Evolutionary conservation across 2,888 invertebrate genomes (phyloP).

Genomic region (Drymonia ruficornis): DNA sequence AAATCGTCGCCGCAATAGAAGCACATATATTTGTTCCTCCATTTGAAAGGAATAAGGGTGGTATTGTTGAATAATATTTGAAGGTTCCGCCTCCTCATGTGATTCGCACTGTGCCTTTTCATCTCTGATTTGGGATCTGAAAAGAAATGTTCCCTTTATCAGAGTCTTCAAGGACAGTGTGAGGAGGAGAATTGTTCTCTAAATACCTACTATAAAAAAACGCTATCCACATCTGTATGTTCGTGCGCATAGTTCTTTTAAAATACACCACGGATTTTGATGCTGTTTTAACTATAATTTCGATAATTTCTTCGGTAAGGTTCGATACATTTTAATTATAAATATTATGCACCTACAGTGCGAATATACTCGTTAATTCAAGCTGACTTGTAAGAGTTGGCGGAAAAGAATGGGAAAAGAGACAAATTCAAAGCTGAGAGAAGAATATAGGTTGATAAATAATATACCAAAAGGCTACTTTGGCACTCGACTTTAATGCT

Average conservation of each 20-base stretch:
- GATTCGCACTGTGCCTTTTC: slow-evolving; percentile 46
- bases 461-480: too few relatives aligned
- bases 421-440: background rate
- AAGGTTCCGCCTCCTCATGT: slow-evolving; percentile 54
- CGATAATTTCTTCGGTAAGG: too few relatives aligned
- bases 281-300: too few relatives aligned
- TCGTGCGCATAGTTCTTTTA: too few relatives aligned
- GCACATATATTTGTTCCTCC: slow-evolving; percentile 69
- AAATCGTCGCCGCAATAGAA: slow-evolving; percentile 69
- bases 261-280: too few relatives aligned
- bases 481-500: background rate
- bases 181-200: slow-evolving; percentile 3
- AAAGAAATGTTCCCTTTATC: slow-evolving; percentile 64
- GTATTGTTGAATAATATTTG: slow-evolving; percentile 73
- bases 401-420: background rate
- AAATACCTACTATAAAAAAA: too few relatives aligned
- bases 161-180: slow-evolving; percentile 42
- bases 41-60: slow-evolving; percentile 72
- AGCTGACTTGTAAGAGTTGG: too few relatives aligned
- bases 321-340: too few relatives aligned
- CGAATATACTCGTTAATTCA: too few relatives aligned
- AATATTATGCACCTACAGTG: too few relatives aligned
- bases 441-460: slow-evolving; percentile 11
- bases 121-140: slow-evolving; percentile 65
- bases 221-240: too few relatives aligned